Evolutionary conservation across 1,140 invertebrate species (phyloP), one percentile per base, ranked within the genome.

Genomic region (Drosophila grimshawi): DNA sequence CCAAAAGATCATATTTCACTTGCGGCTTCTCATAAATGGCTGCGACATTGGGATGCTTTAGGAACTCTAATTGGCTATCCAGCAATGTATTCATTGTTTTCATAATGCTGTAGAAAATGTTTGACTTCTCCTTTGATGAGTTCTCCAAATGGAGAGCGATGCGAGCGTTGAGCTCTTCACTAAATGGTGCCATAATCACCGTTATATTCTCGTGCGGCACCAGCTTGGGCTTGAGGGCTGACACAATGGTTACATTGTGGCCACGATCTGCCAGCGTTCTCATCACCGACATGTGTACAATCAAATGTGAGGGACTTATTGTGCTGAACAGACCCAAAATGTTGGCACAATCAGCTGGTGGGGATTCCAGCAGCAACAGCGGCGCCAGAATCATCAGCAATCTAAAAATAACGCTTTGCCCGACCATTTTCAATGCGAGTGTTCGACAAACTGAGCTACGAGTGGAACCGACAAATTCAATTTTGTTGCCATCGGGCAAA

Each of bases 201-300:
- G 76, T 72, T 3, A 85, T 81, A 27, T 80, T 80, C 43, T 79
- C 69, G 7, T 76, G 79, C 8, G 52, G 57, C 35, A 4, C 48
- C 1, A 72, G 6, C 67, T 74, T 79, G 6, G 73, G 66, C 29
- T 60, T 52, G 7, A 70, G 2, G 0, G 39, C n/a, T 3, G 62
- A n/a, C 2, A 86, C 74, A 7, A 90, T 46, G 27, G 86, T 90
- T 3, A 90, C 39, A 39, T 90, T 77, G 51, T 90, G 86, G 5
- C 82, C 82, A 4, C 29, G 6, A 37, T 90, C 77, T 0, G 77
- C 80, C 6, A 90, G 48, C 1, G 63, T 8, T 43, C 46, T 57
- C 43, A 72, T 67, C 29, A 89, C 55, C 1, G 79, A 56, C 79
- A 80, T 78, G 55, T 86, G 71, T 7, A 86, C 66, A 6, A 89